phyloP scores from a whole-genome alignment of 2,888 invertebrate genomes.

The Petrolisthes cinctipes region DNA sequence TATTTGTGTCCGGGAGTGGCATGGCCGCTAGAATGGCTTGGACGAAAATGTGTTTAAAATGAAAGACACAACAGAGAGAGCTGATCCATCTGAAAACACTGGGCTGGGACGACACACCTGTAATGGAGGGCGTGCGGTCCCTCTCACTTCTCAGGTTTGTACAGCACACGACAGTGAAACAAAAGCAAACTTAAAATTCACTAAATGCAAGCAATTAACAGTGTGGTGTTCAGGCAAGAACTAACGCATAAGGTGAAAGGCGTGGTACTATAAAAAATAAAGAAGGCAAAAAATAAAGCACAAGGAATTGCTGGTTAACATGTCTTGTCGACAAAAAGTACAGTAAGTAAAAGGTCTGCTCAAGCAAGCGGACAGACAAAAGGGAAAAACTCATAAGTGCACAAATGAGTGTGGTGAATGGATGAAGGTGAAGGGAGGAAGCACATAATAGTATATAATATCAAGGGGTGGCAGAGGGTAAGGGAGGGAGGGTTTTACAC shows the following conservation, averaged over 20 bases:
- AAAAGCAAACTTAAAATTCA: conserved; percentile 15
- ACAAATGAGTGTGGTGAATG: neutral
- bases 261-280: neutral
- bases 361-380: conserved; percentile 2
- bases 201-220: neutral
- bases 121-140: conserved; percentile 6
- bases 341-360: neutral
- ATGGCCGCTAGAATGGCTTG: neutral
- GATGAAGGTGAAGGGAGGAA: neutral
- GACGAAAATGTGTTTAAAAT: neutral
- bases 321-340: neutral
- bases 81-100: neutral
- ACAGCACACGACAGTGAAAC: neutral
- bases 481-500: too few relatives aligned
- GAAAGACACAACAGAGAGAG: neutral
- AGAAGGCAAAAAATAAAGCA: neutral
- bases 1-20: neutral
- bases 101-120: neutral
- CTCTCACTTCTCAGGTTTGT: conserved; percentile 12
- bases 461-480: too few relatives aligned
- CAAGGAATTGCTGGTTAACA: neutral
- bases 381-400: conserved; percentile 6
- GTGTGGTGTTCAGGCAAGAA: conserved; percentile 1
- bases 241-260: conserved; percentile 2
- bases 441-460: neutral